Conservation (phyloP, 2,797 vertebrate genomes). For the Sylvilagus floridanus region DNA sequence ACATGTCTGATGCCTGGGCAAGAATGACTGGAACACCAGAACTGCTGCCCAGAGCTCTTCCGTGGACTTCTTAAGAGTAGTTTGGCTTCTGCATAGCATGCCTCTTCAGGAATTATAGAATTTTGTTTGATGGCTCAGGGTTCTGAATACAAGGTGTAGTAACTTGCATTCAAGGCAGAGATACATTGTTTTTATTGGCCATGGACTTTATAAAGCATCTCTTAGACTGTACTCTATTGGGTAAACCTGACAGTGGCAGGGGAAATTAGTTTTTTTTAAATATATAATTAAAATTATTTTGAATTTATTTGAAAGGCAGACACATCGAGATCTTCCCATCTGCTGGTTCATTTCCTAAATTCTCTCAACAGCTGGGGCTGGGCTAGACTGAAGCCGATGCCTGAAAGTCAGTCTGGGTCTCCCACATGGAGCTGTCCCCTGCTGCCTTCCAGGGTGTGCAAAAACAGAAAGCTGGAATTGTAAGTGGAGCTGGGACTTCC, state of each 20-base stretch:
- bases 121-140: not conserved
- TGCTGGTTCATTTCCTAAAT: no score
- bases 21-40: not conserved
- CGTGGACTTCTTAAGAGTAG: not conserved
- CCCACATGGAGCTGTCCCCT: no score
- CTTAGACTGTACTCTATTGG: not conserved
- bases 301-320: no score
- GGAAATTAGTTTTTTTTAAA: not conserved
- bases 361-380: no score
- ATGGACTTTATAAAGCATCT: not conserved
- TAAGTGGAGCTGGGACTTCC: no score
- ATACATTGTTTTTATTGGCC: not conserved
- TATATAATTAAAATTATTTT: no score
- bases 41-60: constrained; percentile 4
- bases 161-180: not conserved
- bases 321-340: no score
- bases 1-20: not conserved
- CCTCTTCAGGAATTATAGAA: not conserved
- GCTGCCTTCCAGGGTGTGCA: no score
- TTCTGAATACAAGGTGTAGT: not conserved
- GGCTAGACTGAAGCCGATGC: no score
- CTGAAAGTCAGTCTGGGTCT: no score
- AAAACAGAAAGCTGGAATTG: no score
- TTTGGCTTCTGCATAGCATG: not conserved
- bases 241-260: not conserved